Base-by-base conservation (phyloP, 2,888 invertebrate species). In the Acanthosepion esculentum region DNA sequence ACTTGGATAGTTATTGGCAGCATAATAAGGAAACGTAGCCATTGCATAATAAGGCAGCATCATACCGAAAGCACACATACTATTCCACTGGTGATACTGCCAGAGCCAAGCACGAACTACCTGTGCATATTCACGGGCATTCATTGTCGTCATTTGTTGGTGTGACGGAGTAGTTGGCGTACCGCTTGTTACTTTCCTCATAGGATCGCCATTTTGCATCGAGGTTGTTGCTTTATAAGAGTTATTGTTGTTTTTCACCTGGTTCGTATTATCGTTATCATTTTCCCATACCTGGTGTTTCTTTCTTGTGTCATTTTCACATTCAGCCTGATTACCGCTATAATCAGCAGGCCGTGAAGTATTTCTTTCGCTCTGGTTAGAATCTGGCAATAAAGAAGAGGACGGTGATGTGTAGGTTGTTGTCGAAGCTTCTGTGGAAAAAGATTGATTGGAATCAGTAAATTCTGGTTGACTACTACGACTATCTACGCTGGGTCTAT, bases 101-200 rank as follows among this genome's bases (percentile, higher is more conserved):
- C 95, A 95, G 26, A 96, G 92, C 96, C 96, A 96, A 41, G 95
- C 95, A 12, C 95, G 95, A 10, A 96, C 95, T 48, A 95, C 95
- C 91, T 96, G 95, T 15, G 96, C 96, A 94, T 96, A 96, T 95
- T 96, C 96, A 48, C 95, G 94, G 26, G 96, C 95, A 93, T 96
- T 96, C 92, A 93, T 93, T 26, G 50, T 48, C n/a, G 93, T 93
- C 93, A 78, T 78, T 78, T 78, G 78, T 78, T 78, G 78, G 12
- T 78, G 33, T 33, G 78, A 78, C 78, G n/a, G 33, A 33, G 78
- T 78, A 78, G 78, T 78, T 33, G 78, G 78, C 12, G n/a, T n/a
- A 78, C 12, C 48, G 92, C 92, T 50, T 48, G 92, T 50, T 48
- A 15, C 92, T 92, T 33, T 92, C 92, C 15, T 92, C 48, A 48